These are phyloP conservation scores for Albula glossodonta DNA, from an alignment of 2,113 vertebrate genomes.

Conservation along the genomic window DNA sequence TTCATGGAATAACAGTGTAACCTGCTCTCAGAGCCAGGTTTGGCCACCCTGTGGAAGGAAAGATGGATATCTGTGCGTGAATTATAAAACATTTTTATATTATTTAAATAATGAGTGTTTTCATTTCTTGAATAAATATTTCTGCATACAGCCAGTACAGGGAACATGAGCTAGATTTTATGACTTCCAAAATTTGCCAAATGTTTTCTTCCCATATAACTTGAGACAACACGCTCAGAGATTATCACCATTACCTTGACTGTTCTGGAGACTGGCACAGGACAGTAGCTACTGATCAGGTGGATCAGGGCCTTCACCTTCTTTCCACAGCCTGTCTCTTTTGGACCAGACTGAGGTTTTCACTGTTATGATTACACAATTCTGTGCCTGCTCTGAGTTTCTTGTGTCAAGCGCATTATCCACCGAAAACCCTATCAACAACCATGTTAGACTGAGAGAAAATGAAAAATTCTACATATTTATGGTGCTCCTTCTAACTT, in stretches of 20 bases:
- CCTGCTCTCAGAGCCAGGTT: background rate
- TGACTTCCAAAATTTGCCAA: too few species aligned
- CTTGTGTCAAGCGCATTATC: slow-evolving; percentile 37
- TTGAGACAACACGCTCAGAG: too few species aligned
- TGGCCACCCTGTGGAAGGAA: background rate
- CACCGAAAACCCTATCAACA: slow-evolving; percentile 49
- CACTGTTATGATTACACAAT: slow-evolving; percentile 42
- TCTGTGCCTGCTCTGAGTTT: slow-evolving; percentile 38
- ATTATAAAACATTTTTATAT: too few species aligned
- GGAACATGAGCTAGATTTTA: too few species aligned
- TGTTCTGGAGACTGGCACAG: background rate
- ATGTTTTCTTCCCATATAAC: too few species aligned
- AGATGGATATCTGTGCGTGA: background rate
- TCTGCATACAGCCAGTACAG: too few species aligned
- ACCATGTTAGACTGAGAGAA: slow-evolving; percentile 33
- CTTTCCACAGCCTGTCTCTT: slow-evolving; percentile 27
- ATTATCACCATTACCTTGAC: slow-evolving; percentile 40
- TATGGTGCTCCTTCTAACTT: background rate
- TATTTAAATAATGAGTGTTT: too few species aligned
- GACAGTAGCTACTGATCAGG: slow-evolving; percentile 38
- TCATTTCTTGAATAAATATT: too few species aligned
- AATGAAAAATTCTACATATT: background rate
- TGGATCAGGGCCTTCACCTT: slow-evolving; percentile 24
- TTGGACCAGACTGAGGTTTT: background rate
- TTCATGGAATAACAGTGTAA: background rate